Conservation (phyloP, 2,797 vertebrate species). For the Halcyon leucocephala region DNA sequence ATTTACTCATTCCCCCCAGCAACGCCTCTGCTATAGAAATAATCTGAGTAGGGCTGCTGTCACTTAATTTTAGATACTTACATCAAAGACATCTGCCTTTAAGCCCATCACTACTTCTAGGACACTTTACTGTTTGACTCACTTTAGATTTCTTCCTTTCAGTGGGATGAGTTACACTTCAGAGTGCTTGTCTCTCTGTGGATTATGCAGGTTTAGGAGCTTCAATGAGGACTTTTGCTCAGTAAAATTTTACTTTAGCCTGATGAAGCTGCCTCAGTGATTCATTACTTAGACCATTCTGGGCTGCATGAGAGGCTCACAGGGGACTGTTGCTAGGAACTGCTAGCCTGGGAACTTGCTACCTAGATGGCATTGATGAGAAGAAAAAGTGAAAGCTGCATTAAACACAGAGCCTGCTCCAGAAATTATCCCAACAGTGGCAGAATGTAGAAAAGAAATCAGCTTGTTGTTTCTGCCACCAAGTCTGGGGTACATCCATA, state of each 20-base stretch:
- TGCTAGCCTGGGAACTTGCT: not conserved
- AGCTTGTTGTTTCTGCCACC: not conserved
- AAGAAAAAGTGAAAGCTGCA: not conserved
- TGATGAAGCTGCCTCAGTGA: not conserved
- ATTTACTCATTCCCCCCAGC: not conserved
- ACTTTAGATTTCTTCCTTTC: not conserved
- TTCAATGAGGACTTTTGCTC: not conserved
- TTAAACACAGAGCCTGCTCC: not conserved
- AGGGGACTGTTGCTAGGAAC: not conserved
- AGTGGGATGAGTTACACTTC: not conserved
- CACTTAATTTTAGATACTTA: not conserved
- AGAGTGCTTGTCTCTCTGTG: not conserved
- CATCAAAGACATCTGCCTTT: not conserved
- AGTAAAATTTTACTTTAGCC: not conserved
- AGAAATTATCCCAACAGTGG: not conserved
- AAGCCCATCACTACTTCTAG: not conserved
- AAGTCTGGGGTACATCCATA: not conserved
- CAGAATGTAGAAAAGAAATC: not conserved
- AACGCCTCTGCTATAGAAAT: not conserved
- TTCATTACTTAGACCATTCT: not conserved
- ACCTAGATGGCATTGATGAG: not conserved
- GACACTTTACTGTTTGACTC: not conserved
- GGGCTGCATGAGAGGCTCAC: not conserved
- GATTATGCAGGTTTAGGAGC: not conserved
- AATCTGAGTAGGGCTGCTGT: not conserved